Conservation (phyloP, 2,888 invertebrate genomes). For the Philaethria dido region DNA sequence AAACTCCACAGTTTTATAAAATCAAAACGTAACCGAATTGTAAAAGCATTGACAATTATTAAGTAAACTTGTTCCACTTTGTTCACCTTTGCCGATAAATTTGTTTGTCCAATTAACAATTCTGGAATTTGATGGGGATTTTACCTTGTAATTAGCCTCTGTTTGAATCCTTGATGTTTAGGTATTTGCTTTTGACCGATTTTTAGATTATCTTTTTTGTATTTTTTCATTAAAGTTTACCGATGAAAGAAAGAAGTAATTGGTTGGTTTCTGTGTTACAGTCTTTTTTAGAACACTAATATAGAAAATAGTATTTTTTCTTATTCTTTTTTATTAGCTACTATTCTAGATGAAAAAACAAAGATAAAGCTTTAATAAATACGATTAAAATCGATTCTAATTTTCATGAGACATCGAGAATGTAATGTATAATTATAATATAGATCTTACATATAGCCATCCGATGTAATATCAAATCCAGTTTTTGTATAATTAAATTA, state of each 20-base stretch:
- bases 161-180: constrained; percentile 10
- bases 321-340: too few relatives aligned
- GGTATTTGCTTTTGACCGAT: neutral
- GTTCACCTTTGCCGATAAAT: constrained; percentile 29
- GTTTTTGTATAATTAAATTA: too few relatives aligned
- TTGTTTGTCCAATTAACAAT: constrained; percentile 34
- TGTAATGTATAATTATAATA: too few relatives aligned
- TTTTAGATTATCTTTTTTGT: neutral
- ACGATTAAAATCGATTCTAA: too few relatives aligned
- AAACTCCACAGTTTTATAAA: neutral
- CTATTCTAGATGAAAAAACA: too few relatives aligned
- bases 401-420: too few relatives aligned
- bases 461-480: too few relatives aligned
- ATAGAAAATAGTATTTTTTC: too few relatives aligned
- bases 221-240: neutral
- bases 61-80: constrained; percentile 25
- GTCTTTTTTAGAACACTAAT: neutral
- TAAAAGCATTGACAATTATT: constrained; percentile 13
- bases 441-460: too few relatives aligned
- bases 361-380: too few relatives aligned
- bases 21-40: neutral
- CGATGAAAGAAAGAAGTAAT: constrained; percentile 2
- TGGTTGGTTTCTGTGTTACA: neutral
- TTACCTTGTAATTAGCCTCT: constrained; percentile 30
- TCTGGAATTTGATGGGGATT: constrained; percentile 25